phyloP scores from a whole-genome alignment of 2,113 vertebrate species.

The Verasper variegatus region DNA sequence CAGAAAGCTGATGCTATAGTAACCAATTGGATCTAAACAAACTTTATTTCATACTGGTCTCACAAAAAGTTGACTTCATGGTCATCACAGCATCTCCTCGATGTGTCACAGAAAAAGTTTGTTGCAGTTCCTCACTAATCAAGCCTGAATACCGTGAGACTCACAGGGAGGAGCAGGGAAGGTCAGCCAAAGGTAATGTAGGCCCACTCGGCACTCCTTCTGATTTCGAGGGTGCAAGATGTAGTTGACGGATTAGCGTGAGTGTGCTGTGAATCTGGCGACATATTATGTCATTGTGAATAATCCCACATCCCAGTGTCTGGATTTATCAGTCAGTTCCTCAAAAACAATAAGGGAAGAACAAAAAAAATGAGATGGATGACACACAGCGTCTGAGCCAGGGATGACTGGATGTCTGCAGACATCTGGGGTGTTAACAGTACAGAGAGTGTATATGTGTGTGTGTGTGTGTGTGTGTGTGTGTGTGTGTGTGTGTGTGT shows the following conservation, averaged over 20 bases:
- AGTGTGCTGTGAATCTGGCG: conserved; percentile 16
- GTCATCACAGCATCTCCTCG: background rate
- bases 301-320: conserved; percentile 48
- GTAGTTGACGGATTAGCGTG: conserved; percentile 14
- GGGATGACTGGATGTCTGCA: conserved; percentile 68
- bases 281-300: conserved; percentile 55
- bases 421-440: conserved; percentile 61
- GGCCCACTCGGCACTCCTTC: background rate
- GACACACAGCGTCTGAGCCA: conserved; percentile 61
- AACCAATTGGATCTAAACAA: background rate
- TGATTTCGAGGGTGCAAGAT: conserved; percentile 15
- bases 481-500: background rate
- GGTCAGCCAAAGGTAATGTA: conserved; percentile 32
- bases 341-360: conserved; percentile 60
- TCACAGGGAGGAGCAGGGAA: background rate
- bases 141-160: background rate
- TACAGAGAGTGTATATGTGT: background rate
- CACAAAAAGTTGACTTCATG: background rate
- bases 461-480: conserved; percentile 8
- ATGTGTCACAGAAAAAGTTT: background rate
- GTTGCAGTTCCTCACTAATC: background rate
- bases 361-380: conserved; percentile 58
- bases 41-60: background rate
- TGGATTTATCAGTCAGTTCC: conserved; percentile 56
- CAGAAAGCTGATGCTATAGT: background rate